These are phyloP conservation scores for roundworm (Caenorhabditis elegans) DNA, from an alignment of 1,140 invertebrate species.

Conservation along the genomic window WBcel235 BX284606.5:12134001-12134500, in stretches of 20 bases:
- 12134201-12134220: neutral
- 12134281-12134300: neutral
- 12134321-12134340: neutral
- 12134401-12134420: neutral
- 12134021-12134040: neutral
- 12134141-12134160: neutral
- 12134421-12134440: neutral
- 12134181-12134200: neutral
- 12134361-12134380: constrained; percentile 3
- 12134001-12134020: constrained; percentile 11
- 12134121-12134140: constrained; percentile 1
- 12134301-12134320: neutral
- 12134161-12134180: constrained; percentile 5
- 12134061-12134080: neutral
- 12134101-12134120: neutral
- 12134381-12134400: neutral
- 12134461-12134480: neutral
- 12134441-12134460: neutral
- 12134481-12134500: neutral
- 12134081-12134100: neutral
- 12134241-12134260: neutral
- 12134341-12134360: neutral
- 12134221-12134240: neutral
- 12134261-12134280: constrained; percentile 7
- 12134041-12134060: neutral